Conservation (phyloP, 1,140 invertebrate species). For the Drosophila prosaltans region DNA sequence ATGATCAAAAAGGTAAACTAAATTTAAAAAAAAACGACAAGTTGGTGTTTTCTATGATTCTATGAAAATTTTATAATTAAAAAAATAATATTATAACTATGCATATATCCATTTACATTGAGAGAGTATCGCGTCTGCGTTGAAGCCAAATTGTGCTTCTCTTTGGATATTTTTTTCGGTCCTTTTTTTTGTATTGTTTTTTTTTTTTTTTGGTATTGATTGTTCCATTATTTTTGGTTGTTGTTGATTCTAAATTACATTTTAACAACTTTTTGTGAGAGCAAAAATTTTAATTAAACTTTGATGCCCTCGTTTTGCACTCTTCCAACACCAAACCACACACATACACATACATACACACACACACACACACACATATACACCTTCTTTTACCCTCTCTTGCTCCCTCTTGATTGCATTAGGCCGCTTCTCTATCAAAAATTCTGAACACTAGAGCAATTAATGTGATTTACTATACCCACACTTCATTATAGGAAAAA, state of each 20-base stretch:
- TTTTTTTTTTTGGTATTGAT: constrained; percentile 18
- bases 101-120: not conserved
- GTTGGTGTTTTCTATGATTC: no score
- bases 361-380: not conserved
- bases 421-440: constrained; percentile 32
- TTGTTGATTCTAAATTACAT: constrained; percentile 65
- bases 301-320: constrained; percentile 48
- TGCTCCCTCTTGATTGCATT: constrained; percentile 40
- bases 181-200: not conserved
- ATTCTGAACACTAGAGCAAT: constrained; percentile 69
- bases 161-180: no score
- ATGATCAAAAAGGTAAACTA: no score
- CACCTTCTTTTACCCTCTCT: not conserved
- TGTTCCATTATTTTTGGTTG: constrained; percentile 35
- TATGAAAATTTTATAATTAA: no score
- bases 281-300: constrained; percentile 67
- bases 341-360: not conserved
- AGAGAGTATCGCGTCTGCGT: not conserved
- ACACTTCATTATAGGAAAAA: constrained; percentile 58
- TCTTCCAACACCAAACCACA: not conserved
- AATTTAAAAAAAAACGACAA: no score
- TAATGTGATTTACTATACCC: constrained; percentile 73
- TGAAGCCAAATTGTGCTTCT: not conserved
- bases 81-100: not conserved
- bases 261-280: constrained; percentile 53